Conservation (phyloP, 2,797 vertebrate genomes). For the Choloepus didactylus region DNA sequence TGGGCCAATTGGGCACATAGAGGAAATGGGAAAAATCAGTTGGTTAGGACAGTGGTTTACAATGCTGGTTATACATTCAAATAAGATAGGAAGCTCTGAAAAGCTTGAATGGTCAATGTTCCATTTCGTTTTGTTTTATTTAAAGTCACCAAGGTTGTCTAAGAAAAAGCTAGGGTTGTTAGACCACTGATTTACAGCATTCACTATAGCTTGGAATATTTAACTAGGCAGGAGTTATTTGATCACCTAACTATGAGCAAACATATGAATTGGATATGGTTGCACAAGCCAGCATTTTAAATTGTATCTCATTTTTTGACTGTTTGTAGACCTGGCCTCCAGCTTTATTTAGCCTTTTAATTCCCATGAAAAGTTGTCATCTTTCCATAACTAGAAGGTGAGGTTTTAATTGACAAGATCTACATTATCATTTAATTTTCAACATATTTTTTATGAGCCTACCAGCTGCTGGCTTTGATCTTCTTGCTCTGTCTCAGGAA, state of each 20-base stretch:
- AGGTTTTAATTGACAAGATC: conserved; percentile 32
- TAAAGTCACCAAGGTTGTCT: neutral
- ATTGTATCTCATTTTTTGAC: neutral
- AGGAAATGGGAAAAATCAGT: neutral
- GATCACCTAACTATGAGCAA: neutral
- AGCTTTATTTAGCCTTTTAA: conserved; percentile 8
- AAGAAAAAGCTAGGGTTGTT: neutral
- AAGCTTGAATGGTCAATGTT: neutral
- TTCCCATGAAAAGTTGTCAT: conserved; percentile 17
- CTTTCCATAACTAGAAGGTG: conserved; percentile 22
- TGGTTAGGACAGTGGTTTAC: neutral
- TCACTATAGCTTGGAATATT: neutral
- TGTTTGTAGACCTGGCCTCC: neutral
- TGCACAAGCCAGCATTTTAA: neutral
- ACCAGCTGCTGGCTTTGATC: conserved; percentile 35
- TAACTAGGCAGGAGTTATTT: neutral
- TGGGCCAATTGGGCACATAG: neutral
- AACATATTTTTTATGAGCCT: conserved; percentile 49
- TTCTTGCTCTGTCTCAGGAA: neutral
- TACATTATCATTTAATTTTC: conserved; percentile 39
- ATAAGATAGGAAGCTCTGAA: neutral
- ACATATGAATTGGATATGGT: neutral
- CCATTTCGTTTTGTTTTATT: neutral
- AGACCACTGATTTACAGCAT: neutral
- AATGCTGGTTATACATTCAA: neutral